Percentiles rank a stretch among this genome's conserved stretches.
Conservation (phyloP, 2,113 vertebrate species). For the Lagenorhynchus albirostris region DNA sequence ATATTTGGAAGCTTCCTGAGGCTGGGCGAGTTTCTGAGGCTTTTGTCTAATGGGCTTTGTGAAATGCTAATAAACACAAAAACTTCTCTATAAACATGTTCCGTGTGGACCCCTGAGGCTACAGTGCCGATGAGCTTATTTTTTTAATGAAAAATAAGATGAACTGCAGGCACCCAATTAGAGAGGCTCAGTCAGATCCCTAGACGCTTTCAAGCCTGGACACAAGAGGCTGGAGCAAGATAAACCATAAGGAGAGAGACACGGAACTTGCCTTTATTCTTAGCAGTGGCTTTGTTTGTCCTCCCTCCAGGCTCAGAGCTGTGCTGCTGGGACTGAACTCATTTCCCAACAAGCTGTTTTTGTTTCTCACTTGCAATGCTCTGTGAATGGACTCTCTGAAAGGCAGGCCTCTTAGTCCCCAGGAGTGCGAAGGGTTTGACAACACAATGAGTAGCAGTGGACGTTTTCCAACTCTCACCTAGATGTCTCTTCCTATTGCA, state of each 20-base stretch:
- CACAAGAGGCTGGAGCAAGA: not conserved
- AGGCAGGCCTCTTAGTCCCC: not conserved
- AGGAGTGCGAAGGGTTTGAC: not conserved
- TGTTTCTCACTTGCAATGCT: not conserved
- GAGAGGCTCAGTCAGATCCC: not conserved
- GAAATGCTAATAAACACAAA: constrained; percentile 31
- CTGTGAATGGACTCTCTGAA: not conserved
- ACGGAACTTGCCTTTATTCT: not conserved
- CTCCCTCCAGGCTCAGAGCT: not conserved
- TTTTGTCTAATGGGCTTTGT: constrained; percentile 33
- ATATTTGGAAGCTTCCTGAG: constrained; percentile 12
- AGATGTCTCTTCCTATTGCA: not conserved
- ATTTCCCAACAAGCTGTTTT: not conserved
- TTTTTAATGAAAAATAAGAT: constrained; percentile 48
- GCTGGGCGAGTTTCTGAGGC: not conserved
- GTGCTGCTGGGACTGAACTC: not conserved
- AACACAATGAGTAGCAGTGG: not conserved
- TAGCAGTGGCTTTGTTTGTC: not conserved
- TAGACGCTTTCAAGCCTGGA: constrained; percentile 7
- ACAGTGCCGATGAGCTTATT: constrained; percentile 33
- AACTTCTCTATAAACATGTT: constrained; percentile 21
- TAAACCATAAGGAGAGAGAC: not conserved
- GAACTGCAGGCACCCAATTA: constrained; percentile 44
- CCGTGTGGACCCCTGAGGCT: constrained; percentile 6
- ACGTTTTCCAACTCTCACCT: not conserved